Evolutionary conservation across 2,797 vertebrate species (phyloP), one percentile per base, ranked within the genome.

Genomic region (Mus minutoides): DNA sequence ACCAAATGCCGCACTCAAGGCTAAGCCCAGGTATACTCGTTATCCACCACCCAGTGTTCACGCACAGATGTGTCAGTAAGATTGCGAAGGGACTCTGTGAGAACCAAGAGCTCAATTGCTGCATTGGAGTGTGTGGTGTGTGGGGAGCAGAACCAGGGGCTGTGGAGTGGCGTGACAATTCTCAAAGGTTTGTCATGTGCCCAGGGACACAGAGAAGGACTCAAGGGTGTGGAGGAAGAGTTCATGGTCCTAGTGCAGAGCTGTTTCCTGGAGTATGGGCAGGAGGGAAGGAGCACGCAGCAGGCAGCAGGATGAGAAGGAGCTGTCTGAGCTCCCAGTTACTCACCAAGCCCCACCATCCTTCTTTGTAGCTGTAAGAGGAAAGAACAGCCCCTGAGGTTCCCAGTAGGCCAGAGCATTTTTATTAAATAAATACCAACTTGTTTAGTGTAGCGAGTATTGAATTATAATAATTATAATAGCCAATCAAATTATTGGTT

Each of bases 401-500:
- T 84, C 24, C 71, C 40, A 62, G 73, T 21, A 83, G n/a, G 3
- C 43, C 52, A 40, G 49, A 26, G 13, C 82, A 67, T 82, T 92
- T 87, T 88, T 29, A 75, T 56, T 94, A 90, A 91, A 52, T n/a
- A 92, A 37, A 64, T 64, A 58, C 58, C 58, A 69, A 3, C 89
- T 80, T 37, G 75, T 64, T 78, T 54, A 93, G 54, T 43, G 34
- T 49, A 1, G 26, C 71, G 21, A 95, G 29, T 46, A 69, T 80
- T 46, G 19, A 46, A 46, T 76, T 60, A 13, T 60, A 76, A 69
- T 40, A 76, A 89, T 31, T 67, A 19, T 43, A 84, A 40, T 46
- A 82, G 67, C 37, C 56, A 52, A 67, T 37, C 7, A 77, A 64
- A 86, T 87, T 90, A 89, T 76, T 80, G n/a, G 69, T 79, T 90